phyloP scores from a whole-genome alignment of 2,888 invertebrate species.

The Chalcis sispes region DNA sequence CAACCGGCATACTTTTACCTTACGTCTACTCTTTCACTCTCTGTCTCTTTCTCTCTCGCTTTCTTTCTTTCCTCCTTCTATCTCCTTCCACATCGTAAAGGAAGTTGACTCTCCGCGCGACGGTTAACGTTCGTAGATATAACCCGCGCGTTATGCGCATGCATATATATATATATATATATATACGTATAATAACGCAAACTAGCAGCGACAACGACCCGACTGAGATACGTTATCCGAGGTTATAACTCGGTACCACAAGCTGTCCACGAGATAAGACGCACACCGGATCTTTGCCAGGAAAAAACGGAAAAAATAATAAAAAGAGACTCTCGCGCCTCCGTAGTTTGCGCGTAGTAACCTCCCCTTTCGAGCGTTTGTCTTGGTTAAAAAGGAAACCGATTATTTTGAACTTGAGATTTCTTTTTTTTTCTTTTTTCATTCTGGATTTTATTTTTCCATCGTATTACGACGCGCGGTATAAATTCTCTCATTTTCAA shows the following conservation, averaged over 20 bases:
- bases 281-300: slow-evolving; percentile 41
- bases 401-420: too few relatives aligned
- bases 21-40: too few relatives aligned
- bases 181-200: slow-evolving; percentile 2
- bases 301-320: slow-evolving; percentile 13
- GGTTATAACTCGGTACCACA: slow-evolving; percentile 23
- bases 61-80: neutral
- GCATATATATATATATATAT: too few relatives aligned
- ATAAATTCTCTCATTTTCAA: too few relatives aligned
- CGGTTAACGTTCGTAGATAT: too few relatives aligned
- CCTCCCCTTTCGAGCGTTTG: too few relatives aligned
- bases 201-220: slow-evolving; percentile 10
- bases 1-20: too few relatives aligned
- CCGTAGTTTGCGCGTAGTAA: too few relatives aligned
- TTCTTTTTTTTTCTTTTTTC: too few relatives aligned
- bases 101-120: slow-evolving; percentile 39
- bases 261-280: slow-evolving; percentile 42
- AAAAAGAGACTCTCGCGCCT: neutral
- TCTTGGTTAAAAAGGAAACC: neutral
- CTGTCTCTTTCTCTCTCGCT: too few relatives aligned
- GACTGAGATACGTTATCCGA: slow-evolving; percentile 52
- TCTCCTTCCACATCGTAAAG: slow-evolving; percentile 24
- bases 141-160: too few relatives aligned
- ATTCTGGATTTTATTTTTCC: neutral
- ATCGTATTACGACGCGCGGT: too few relatives aligned